Evolutionary conservation across 1,140 invertebrate species (phyloP).

Genomic region (Psix sp.): DNA sequence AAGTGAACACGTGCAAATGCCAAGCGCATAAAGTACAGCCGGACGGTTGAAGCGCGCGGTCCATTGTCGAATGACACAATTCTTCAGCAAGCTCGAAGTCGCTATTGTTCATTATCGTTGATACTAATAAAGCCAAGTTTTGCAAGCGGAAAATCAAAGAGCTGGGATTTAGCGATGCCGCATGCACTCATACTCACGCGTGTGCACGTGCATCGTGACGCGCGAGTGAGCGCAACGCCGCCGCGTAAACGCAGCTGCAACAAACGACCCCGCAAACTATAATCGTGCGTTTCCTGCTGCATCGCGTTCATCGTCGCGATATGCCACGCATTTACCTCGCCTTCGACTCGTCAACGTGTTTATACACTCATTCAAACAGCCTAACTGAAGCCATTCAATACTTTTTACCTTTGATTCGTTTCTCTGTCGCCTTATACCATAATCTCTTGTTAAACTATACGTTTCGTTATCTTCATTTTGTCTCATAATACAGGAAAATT

Average conservation of each 20-base stretch:
- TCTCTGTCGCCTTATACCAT: too few relatives aligned
- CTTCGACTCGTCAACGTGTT: conserved; percentile 26
- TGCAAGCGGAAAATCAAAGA: conserved; percentile 31
- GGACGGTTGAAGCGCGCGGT: background rate
- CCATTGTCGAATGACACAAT: conserved; percentile 24
- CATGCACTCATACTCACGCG: conserved; percentile 18
- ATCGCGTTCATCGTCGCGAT: conserved; percentile 67
- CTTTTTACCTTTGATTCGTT: too few relatives aligned
- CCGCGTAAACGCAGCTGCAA: conserved; percentile 44
- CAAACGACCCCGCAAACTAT: conserved; percentile 66
- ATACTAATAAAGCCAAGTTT: conserved; percentile 33
- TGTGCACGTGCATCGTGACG: conserved; percentile 38
- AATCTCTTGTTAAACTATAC: too few relatives aligned
- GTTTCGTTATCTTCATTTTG: too few relatives aligned
- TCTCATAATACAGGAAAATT: too few relatives aligned
- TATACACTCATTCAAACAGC: conserved; percentile 65
- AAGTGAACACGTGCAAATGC: conserved; percentile 15
- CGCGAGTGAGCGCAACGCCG: conserved; percentile 42
- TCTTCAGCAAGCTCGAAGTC: conserved; percentile 9
- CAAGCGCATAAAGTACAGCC: conserved; percentile 3
- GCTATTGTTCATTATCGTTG: conserved; percentile 35
- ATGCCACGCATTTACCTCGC: conserved; percentile 59
- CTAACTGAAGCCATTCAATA: too few relatives aligned
- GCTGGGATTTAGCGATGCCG: conserved; percentile 24
- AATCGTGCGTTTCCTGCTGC: conserved; percentile 73